Base-by-base conservation (phyloP, 2,888 invertebrate genomes). In the Linnaemya tessellans region DNA sequence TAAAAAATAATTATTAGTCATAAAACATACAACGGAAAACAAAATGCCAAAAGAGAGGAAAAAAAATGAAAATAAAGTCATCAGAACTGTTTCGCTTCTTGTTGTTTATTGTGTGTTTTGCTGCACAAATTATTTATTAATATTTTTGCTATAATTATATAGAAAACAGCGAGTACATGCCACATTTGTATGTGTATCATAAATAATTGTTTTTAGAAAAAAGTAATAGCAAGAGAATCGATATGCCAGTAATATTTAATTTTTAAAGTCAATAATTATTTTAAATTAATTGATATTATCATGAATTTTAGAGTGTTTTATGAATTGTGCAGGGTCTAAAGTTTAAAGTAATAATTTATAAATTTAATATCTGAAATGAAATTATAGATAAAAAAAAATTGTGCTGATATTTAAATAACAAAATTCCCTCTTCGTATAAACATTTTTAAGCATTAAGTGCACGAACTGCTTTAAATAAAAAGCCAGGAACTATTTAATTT, bases 141-240 rank as follows among this genome's bases (percentile, higher is more conserved):
- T 20, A 20, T 35, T 62, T 62, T 62, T 62, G 9, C 35, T 1
- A 2, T 20, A 62, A 62, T 62, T 41, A 62, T 20, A 62, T 60
- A n/a, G 0, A 54, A 3, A 30, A 2, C 2, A 30, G 2, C 30
- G 3, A 30, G n/a, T 4, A 8, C 46, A 7, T 5, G 7, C 7
- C 2, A 46, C n/a, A 46, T 46, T 0, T 2, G 1, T 0, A 46
- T 46, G 15, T n/a, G 46, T 18, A 46, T 46, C 7, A 15, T 11
- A 58, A 30, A 15, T 58, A 58, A 58, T 58, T 58, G 8, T 13
- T 58, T 58, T 30, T n/a, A 58, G 5, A 58, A 25, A 15, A 58
- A 30, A 46, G 0, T 46, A 15, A n/a, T 46, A n/a, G n/a, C 4
- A n/a, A n/a, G 0, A 1, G 15, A 18, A 46, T n/a, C n/a, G n/a